These are phyloP conservation scores for Drosophila athabasca DNA, from an alignment of 1,140 invertebrate species.

Conservation along the genomic window DNA sequence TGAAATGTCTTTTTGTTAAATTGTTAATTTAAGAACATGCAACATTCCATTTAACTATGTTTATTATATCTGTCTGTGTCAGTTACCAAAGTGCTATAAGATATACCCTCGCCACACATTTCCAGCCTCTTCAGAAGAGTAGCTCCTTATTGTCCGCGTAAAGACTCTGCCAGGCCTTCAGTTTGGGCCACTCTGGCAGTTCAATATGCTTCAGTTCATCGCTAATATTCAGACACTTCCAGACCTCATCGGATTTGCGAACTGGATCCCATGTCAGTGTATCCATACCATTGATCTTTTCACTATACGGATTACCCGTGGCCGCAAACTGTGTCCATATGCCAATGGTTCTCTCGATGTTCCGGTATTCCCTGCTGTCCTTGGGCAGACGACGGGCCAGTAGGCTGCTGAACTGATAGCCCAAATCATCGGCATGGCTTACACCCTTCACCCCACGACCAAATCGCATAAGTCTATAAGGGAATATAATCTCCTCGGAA, in stretches of 20 bases:
- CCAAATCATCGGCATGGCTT: slow-evolving; percentile 87
- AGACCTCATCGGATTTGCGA: slow-evolving; percentile 59
- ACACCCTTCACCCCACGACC: slow-evolving; percentile 82
- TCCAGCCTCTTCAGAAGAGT: slow-evolving; percentile 38
- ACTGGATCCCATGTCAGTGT: slow-evolving; percentile 69
- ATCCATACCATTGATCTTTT: slow-evolving; percentile 71
- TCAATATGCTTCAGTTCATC: slow-evolving; percentile 79
- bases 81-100: too few relatives aligned
- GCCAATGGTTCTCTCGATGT: slow-evolving; percentile 77
- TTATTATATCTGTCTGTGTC: too few relatives aligned
- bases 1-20: too few relatives aligned
- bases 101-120: too few relatives aligned
- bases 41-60: too few relatives aligned
- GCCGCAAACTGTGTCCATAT: slow-evolving; percentile 84
- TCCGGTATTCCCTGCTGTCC: slow-evolving; percentile 74
- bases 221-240: slow-evolving; percentile 84
- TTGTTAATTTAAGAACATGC: too few relatives aligned
- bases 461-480: slow-evolving; percentile 79
- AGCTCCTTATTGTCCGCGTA: slow-evolving; percentile 63
- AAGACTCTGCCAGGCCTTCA: slow-evolving; percentile 83
- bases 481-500: slow-evolving; percentile 69
- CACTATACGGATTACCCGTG: slow-evolving; percentile 79
- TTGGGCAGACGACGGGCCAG: slow-evolving; percentile 81
- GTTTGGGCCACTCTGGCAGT: slow-evolving; percentile 82
- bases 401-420: slow-evolving; percentile 86